These are phyloP conservation scores for Aeoliscus strigatus DNA, from an alignment of 2,797 vertebrate genomes.

Conservation along the genomic window DNA sequence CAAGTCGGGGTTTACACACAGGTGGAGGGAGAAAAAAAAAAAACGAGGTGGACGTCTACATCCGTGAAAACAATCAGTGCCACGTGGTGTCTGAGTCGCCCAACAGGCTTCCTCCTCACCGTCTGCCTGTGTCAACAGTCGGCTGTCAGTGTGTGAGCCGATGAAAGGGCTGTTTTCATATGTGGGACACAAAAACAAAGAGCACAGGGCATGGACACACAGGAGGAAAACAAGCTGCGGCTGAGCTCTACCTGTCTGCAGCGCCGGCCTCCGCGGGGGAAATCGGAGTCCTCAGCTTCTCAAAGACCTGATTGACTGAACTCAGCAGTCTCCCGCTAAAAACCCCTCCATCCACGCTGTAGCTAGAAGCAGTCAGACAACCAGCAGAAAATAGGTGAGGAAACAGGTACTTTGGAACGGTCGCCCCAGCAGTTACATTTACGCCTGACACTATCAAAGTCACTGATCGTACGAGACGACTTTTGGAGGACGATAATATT, in stretches of 20 bases:
- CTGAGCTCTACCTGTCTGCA: constrained; percentile 36
- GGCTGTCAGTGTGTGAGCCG: constrained; percentile 9
- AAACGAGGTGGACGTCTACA: too few species aligned
- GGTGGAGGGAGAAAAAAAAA: too few species aligned
- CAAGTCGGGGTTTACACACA: too few species aligned
- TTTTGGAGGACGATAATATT: too few species aligned
- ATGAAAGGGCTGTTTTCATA: constrained; percentile 31
- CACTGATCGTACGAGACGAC: too few species aligned
- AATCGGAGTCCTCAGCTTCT: constrained; percentile 50
- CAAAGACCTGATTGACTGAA: constrained; percentile 22
- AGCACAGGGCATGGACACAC: constrained; percentile 1
- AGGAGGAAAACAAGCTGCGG: neutral
- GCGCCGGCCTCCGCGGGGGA: constrained; percentile 1
- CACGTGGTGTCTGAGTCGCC: constrained; percentile 5
- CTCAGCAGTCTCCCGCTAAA: constrained; percentile 32
- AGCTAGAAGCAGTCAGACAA: constrained; percentile 19
- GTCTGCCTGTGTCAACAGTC: constrained; percentile 13
- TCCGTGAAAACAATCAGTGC: constrained; percentile 1
- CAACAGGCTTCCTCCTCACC: constrained; percentile 29
- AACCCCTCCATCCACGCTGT: constrained; percentile 12
- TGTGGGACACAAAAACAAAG: constrained; percentile 26
- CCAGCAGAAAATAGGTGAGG: too few species aligned
- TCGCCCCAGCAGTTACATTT: too few species aligned
- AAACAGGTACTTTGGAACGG: too few species aligned
- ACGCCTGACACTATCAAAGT: too few species aligned